phyloP scores from a whole-genome alignment of 1,140 invertebrate genomes.

The Dreissena polymorpha region DNA sequence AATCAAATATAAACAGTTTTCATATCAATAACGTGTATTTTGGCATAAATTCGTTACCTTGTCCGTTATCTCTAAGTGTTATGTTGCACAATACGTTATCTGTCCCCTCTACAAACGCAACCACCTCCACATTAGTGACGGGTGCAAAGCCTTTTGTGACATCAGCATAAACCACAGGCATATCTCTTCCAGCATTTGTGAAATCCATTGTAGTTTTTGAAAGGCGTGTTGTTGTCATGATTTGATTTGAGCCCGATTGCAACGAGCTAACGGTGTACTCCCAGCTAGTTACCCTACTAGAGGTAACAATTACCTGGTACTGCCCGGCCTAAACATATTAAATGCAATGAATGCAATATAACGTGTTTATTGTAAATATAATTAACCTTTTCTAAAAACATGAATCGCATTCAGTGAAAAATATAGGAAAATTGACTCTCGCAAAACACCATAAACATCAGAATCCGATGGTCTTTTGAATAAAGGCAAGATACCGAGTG shows the following conservation, averaged over 20 bases:
- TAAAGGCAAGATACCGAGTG: too few species aligned
- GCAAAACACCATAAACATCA: too few species aligned
- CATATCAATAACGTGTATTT: too few species aligned
- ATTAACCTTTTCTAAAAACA: too few species aligned
- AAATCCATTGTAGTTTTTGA: constrained; percentile 6
- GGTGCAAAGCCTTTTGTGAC: background rate
- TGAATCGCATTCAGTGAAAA: too few species aligned
- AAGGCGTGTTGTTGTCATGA: background rate
- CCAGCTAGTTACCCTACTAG: background rate
- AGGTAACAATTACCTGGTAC: background rate
- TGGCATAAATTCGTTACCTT: too few species aligned
- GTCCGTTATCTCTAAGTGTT: background rate
- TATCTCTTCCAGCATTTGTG: background rate
- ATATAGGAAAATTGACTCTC: too few species aligned
- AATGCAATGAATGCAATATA: too few species aligned
- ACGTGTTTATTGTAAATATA: too few species aligned
- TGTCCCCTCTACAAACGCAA: background rate
- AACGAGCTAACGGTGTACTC: constrained; percentile 3
- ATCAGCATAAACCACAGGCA: background rate
- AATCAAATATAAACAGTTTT: background rate
- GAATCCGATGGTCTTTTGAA: too few species aligned
- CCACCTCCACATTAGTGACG: background rate
- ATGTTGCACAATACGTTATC: background rate
- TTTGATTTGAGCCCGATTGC: background rate
- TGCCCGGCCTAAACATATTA: background rate